These are phyloP conservation scores for Romanogobio albipinnatus DNA, from an alignment of 2,113 vertebrate genomes.

Conservation along the genomic window DNA sequence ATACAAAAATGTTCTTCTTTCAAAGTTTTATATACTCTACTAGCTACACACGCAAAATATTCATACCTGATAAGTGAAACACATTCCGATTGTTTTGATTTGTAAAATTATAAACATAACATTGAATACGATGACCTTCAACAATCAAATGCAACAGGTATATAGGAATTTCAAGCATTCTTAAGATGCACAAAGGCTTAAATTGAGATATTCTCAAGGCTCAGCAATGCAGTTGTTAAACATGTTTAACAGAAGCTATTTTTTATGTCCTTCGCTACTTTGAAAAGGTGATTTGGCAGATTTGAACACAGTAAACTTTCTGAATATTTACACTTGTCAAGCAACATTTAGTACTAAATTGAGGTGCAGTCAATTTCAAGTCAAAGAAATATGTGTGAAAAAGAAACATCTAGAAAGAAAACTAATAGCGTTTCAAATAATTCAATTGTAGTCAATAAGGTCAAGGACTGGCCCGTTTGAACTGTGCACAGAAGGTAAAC, in stretches of 20 bases:
- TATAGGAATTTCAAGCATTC: neutral
- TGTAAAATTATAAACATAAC: neutral
- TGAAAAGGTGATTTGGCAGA: neutral
- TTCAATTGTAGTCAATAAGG: too few relatives aligned
- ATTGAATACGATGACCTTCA: neutral
- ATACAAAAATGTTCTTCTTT: neutral
- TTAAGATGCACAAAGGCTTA: neutral
- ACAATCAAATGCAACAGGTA: neutral
- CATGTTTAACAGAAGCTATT: neutral
- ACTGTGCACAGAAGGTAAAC: too few relatives aligned
- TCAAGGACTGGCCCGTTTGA: too few relatives aligned
- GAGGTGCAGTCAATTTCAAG: neutral
- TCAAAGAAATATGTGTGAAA: neutral
- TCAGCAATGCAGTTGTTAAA: neutral
- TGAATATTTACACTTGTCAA: neutral
- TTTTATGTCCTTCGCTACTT: neutral
- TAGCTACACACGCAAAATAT: neutral
- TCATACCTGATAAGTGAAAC: neutral
- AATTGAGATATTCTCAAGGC: neutral
- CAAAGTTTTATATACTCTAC: neutral
- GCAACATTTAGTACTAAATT: neutral
- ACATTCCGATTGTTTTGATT: neutral
- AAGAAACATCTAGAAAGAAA: too few relatives aligned
- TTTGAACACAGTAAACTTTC: neutral
- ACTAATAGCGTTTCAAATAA: too few relatives aligned